Evolutionary conservation across 1,140 invertebrate genomes (phyloP).

Genomic region (Pseudomyrmex cubaensis): DNA sequence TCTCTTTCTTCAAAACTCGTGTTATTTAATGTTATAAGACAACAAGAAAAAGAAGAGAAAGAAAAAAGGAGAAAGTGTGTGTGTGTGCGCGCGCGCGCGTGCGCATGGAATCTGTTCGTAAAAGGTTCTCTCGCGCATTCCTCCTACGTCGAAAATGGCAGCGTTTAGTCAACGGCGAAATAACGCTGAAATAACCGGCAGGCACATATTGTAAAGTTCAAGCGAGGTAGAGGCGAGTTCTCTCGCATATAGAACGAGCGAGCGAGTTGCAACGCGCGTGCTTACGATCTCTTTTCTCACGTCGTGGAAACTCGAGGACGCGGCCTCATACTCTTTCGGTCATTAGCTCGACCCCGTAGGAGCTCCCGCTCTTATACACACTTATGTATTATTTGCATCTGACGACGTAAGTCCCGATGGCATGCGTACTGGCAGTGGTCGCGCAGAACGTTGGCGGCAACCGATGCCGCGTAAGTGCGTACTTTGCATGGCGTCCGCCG

Average conservation of each 20-base stretch:
- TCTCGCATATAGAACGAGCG: neutral
- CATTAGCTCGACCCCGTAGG: constrained; percentile 69
- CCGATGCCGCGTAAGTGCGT: constrained; percentile 58
- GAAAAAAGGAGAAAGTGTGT: too few relatives aligned
- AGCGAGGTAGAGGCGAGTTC: neutral
- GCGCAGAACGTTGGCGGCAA: constrained; percentile 64
- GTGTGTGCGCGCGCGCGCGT: too few relatives aligned
- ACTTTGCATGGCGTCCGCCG: constrained; percentile 69
- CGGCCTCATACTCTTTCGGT: constrained; percentile 74
- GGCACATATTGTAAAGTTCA: constrained; percentile 18
- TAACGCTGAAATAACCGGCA: constrained; percentile 16
- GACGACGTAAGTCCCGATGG: constrained; percentile 72
- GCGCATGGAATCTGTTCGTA: neutral
- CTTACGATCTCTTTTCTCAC: constrained; percentile 69
- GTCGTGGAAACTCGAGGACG: constrained; percentile 71
- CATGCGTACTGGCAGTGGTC: constrained; percentile 66
- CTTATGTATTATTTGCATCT: constrained; percentile 74
- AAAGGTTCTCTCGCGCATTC: neutral
- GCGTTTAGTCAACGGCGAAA: neutral
- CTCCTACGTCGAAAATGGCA: neutral
- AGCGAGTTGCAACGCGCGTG: constrained; percentile 1
- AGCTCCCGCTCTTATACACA: constrained; percentile 62
- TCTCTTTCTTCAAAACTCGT: too few relatives aligned
- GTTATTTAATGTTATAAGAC: too few relatives aligned
- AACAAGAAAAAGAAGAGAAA: too few relatives aligned